These are phyloP conservation scores for Plusia festucae DNA, from an alignment of 2,888 invertebrate genomes.

Conservation along the genomic window DNA sequence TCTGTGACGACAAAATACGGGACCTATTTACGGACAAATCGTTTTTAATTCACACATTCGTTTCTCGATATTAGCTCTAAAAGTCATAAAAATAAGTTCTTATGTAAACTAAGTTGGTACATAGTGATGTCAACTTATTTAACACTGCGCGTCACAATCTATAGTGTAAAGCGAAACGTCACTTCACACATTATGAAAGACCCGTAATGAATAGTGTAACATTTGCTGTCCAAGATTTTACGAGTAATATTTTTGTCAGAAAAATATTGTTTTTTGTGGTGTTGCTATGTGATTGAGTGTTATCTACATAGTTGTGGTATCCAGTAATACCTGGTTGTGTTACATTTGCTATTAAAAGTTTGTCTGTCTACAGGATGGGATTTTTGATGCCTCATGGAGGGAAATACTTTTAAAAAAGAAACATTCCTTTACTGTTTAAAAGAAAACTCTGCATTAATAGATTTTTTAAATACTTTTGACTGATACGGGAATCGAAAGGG, in stretches of 20 bases:
- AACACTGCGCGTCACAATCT: constrained; percentile 42
- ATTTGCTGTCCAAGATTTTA: not conserved
- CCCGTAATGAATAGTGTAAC: not conserved
- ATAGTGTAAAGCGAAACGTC: constrained; percentile 24
- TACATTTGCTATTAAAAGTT: too few species aligned
- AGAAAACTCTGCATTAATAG: too few species aligned
- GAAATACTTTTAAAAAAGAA: too few species aligned
- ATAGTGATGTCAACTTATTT: constrained; percentile 54
- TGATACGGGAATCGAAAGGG: too few species aligned
- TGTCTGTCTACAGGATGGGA: too few species aligned
- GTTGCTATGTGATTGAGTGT: not conserved
- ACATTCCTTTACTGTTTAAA: too few species aligned
- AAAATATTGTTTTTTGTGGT: not conserved
- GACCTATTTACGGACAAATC: not conserved
- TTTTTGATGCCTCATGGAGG: too few species aligned
- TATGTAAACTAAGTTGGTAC: constrained; percentile 37
- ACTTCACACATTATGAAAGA: constrained; percentile 41
- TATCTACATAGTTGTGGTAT: too few species aligned
- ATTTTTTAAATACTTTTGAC: too few species aligned
- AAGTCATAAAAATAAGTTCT: constrained; percentile 37
- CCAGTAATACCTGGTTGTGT: too few species aligned
- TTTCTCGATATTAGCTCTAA: constrained; percentile 48
- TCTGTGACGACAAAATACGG: not conserved
- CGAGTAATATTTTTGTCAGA: not conserved
- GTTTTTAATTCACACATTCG: constrained; percentile 27